Base-by-base conservation (phyloP, 2,888 invertebrate species). In the Cylloceria caligata region DNA sequence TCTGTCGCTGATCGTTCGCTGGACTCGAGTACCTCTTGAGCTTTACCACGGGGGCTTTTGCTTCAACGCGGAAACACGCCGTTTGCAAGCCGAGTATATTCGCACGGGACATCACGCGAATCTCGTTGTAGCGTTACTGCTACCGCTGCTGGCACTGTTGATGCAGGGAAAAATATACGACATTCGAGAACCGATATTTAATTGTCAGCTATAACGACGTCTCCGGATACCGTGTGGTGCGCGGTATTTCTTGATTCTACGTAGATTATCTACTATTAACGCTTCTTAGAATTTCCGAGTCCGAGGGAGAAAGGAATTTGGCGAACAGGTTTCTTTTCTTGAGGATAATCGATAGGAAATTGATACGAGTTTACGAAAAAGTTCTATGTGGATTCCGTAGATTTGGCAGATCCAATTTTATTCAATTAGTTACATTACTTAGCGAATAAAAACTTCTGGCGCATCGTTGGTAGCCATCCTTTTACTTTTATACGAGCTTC, bases 141-240 rank as follows among this genome's bases (percentile, higher is more conserved):
- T n/a, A n/a, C n/a, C n/a, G n/a, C n/a, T n/a, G n/a, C n/a, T n/a
- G n/a, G n/a, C 13, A 24, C 39, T 60, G 52, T 24, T 64, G 24
- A 5, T 69, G 16, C 7, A 49, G 49, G 27, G 52, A 78, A 74
- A 78, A 67, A 82, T 71, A 78, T 78, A 82, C 55, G 82, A 82
- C 75, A 82, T 69, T 82, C 74, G 64, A 74, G 65, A 82, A 42
- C 21, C 64, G 67, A 82, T 78, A 82, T 82, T 75, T 77, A 82
- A 82, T 82, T 82, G 82, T 78, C 78, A 82, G 78, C 57, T 57
- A 65, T 65, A 82, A 82, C 75, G 74, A 74, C 64, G 47, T 30
- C 19, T 49, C 19, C 16, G 39, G 49, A 64, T 34, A 49, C 16
- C 62, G 49, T 52, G 47, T 39, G 64, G 36, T 27, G 49, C 49